Percentiles rank a stretch among this genome's conserved stretches.
Conservation (phyloP, 1,140 invertebrate genomes). For the Magallana angulata region DNA sequence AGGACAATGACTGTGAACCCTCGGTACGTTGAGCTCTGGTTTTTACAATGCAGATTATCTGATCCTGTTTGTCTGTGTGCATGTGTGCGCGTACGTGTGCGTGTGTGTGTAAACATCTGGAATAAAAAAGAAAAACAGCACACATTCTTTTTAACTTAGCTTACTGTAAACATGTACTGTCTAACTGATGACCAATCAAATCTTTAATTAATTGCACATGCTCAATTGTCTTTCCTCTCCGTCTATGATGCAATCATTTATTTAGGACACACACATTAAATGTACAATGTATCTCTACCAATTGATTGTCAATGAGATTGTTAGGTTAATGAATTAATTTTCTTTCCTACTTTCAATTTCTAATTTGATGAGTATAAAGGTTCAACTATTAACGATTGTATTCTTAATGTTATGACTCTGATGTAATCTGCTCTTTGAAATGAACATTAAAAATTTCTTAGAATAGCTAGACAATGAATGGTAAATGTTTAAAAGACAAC, state of each 20-base stretch:
- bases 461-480: too few species aligned
- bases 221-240: not conserved
- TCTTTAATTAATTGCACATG: conserved; percentile 18
- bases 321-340: too few species aligned
- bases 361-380: too few species aligned
- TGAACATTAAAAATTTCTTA: too few species aligned
- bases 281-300: too few species aligned
- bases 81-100: not conserved
- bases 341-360: too few species aligned
- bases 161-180: not conserved
- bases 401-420: too few species aligned
- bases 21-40: conserved; percentile 11
- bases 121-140: not conserved
- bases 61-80: not conserved
- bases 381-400: too few species aligned
- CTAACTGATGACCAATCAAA: not conserved
- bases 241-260: not conserved
- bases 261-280: not conserved
- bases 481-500: too few species aligned
- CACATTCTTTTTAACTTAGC: conserved; percentile 8
- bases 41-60: conserved; percentile 18
- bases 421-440: too few species aligned
- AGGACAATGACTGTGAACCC: not conserved
- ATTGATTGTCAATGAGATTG: too few species aligned
- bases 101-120: not conserved